Conservation (phyloP, 2,797 vertebrate genomes). For the Xenopus petersii region DNA sequence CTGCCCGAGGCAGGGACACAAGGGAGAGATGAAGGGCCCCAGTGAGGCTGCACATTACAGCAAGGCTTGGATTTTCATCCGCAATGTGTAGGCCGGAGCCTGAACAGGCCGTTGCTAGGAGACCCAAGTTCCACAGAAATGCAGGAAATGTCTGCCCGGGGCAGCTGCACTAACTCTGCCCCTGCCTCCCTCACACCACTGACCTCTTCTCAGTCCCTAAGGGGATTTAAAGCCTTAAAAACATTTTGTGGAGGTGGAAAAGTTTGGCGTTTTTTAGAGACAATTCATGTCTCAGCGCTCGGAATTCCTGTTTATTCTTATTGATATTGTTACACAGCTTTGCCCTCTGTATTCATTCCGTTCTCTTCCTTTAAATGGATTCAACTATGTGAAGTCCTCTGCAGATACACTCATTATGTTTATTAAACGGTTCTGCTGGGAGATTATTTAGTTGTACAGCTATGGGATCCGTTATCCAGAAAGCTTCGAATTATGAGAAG, state of each 20-base stretch:
- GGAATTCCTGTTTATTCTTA: too few species aligned
- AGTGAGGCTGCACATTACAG: slow-evolving; percentile 2
- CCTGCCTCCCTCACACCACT: slow-evolving; percentile 44
- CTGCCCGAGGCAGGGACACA: slow-evolving; percentile 2
- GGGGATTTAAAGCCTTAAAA: slow-evolving; percentile 39
- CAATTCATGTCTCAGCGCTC: too few species aligned
- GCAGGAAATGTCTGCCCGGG: slow-evolving; percentile 37
- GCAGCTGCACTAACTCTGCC: slow-evolving; percentile 57
- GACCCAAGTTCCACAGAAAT: slow-evolving; percentile 32
- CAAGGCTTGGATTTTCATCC: slow-evolving; percentile 29
- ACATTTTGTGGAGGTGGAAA: slow-evolving; percentile 9
- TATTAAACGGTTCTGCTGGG: too few species aligned
- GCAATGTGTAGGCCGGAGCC: slow-evolving; percentile 32
- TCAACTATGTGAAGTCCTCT: too few species aligned
- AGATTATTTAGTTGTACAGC: too few species aligned
- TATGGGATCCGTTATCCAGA: too few species aligned
- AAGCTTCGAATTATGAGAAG: too few species aligned
- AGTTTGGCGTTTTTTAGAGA: too few species aligned
- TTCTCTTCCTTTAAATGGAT: too few species aligned
- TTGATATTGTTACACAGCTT: too few species aligned
- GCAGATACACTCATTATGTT: too few species aligned
- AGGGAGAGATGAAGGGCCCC: slow-evolving; percentile 46
- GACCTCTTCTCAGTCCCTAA: slow-evolving; percentile 49
- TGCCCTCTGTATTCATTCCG: too few species aligned
- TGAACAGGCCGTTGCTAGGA: slow-evolving; percentile 32